These are phyloP conservation scores for Poeciliopsis occidentalis DNA, from an alignment of 2,113 vertebrate genomes.

Conservation along the genomic window DNA sequence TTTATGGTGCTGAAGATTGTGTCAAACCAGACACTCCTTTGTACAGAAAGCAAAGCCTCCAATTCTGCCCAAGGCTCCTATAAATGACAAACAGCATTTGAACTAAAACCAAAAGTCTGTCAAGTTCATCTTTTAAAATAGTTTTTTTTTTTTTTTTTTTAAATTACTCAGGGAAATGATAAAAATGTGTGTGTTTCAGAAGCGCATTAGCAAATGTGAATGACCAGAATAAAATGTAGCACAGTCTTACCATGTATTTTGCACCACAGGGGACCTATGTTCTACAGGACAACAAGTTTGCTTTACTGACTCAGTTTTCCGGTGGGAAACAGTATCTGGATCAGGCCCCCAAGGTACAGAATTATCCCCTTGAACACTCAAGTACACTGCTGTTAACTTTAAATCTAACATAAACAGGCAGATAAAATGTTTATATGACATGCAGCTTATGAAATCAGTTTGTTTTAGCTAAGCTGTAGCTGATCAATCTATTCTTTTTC, in stretches of 20 bases:
- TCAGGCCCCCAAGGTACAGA: constrained; percentile 85
- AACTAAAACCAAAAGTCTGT: neutral
- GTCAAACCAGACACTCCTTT: too few species aligned
- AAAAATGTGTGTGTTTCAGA: neutral
- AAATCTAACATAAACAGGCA: neutral
- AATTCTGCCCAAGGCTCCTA: too few species aligned
- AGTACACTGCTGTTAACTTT: neutral
- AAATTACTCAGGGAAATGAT: neutral
- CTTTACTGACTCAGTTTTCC: constrained; percentile 81
- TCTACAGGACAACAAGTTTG: constrained; percentile 86
- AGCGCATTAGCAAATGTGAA: neutral
- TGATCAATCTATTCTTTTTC: neutral
- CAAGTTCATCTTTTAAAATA: neutral
- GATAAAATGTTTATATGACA: neutral
- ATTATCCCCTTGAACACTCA: neutral
- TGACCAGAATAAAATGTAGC: neutral
- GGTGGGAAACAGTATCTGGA: constrained; percentile 85
- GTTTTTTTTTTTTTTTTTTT: neutral
- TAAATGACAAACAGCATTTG: too few species aligned
- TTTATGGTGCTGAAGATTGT: too few species aligned
- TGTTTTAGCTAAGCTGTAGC: neutral
- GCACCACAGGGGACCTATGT: constrained; percentile 84
- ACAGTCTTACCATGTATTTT: neutral
- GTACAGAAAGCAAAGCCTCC: too few species aligned
- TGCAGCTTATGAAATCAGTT: neutral